Evolutionary conservation across 2,797 vertebrate species (phyloP), one percentile per base, ranked within the genome.

Genomic region (Botia almorhae): DNA sequence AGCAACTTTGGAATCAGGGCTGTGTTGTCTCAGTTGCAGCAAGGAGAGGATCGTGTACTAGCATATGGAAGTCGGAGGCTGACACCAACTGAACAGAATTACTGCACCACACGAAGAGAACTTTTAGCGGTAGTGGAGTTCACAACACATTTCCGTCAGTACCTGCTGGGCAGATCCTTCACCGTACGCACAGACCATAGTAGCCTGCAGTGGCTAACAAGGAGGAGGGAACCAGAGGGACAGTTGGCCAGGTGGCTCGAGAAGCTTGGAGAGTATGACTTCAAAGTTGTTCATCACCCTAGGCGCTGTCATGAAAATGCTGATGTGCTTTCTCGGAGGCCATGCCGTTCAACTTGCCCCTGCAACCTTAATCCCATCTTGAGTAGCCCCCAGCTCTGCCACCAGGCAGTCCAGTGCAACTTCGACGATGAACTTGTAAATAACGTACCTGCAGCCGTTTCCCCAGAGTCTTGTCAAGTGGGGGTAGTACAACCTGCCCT

Each of bases 201-300:
- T 56, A 88, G 82, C 2, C 74, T 85, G 0, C 17, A 46, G 0
- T 85, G 82, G 84, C 10, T 85, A 0, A 85, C 81, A 51, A 58
- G 3, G 1, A 72, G 86, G 67, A 87, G 76, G 23, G 79, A 87
- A 46, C 83, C 82, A 5, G 85, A 86, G 3, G 81, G 85, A 3
- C 83, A 87, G 56, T 50, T 88, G 0, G 84, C 81, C 0, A 26
- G 85, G 4, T 87, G 84, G 82, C 67, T 82, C 0, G 75, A 86
- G 51, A 87, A 53, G 2, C 82, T 83, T 0, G 48, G 19, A 0
- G 78, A 87, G 12, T 89, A 84, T 12, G 4, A 85, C 16, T 85
- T 87, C 7, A 61, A 83, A 4, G 81, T 88, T 2, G 23, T 88
- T 8, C 81, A 88, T 14, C 50, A 17, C 1, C 83, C 76, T 0